A percentile compares a stretch with the other conserved stretches of the same genome.
These are phyloP conservation scores for Tortricodes alternella DNA, from an alignment of 2,888 invertebrate species.

Conservation along the genomic window DNA sequence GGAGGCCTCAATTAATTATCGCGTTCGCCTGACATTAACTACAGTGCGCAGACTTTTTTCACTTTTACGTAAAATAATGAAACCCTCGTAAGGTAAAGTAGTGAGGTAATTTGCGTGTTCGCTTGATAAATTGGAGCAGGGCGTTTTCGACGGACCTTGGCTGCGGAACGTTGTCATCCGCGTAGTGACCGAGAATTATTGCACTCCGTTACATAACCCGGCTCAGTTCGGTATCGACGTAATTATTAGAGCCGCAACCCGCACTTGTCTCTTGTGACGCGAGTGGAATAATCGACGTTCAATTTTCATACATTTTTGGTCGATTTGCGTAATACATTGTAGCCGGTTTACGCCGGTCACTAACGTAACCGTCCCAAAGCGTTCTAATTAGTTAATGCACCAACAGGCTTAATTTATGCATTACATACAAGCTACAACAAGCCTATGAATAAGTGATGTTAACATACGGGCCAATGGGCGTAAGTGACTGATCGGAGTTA, in stretches of 20 bases:
- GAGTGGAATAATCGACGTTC: constrained; percentile 53
- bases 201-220: constrained; percentile 57
- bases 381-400: constrained; percentile 24
- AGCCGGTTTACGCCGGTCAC: constrained; percentile 37
- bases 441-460: constrained; percentile 28
- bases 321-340: constrained; percentile 56
- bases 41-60: constrained; percentile 48
- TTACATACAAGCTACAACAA: constrained; percentile 23
- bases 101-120: constrained; percentile 48
- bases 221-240: constrained; percentile 49
- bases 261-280: constrained; percentile 63
- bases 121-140: constrained; percentile 60
- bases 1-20: constrained; percentile 67
- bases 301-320: constrained; percentile 60
- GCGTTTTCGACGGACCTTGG: constrained; percentile 46
- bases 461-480: constrained; percentile 24
- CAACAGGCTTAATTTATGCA: constrained; percentile 27
- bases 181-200: constrained; percentile 52
- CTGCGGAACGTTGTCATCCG: constrained; percentile 45
- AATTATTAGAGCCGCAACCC: constrained; percentile 56
- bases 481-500: constrained; percentile 14
- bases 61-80: constrained; percentile 57
- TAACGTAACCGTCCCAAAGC: constrained; percentile 26
- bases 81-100: constrained; percentile 38
- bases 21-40: constrained; percentile 55